Conservation (phyloP, 2,113 vertebrate species). For the Phalacrocorax brasilianus region DNA sequence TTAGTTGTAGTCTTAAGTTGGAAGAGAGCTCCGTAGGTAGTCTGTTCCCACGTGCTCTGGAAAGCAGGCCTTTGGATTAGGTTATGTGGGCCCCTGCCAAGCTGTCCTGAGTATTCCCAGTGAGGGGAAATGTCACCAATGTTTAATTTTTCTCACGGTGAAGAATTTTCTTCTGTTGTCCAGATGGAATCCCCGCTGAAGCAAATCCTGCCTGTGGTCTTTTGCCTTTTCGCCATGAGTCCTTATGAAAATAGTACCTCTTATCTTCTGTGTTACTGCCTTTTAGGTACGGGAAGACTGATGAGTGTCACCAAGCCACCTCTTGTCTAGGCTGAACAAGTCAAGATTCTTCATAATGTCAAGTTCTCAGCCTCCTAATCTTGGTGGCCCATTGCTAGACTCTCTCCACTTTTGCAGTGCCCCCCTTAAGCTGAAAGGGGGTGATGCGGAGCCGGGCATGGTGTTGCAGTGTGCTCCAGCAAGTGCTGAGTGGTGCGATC, state of each 20-base stretch:
- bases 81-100: not conserved
- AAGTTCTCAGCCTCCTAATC: not conserved
- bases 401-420: too few relatives aligned
- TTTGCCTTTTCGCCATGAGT: not conserved
- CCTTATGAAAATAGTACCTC: not conserved
- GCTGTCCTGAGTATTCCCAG: not conserved
- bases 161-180: not conserved
- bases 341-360: accelerated
- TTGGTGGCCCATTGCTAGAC: not conserved
- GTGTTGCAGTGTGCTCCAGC: too few relatives aligned
- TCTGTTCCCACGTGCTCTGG: not conserved
- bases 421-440: not conserved
- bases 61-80: not conserved
- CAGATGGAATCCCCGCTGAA: not conserved
- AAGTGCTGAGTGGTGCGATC: accelerated
- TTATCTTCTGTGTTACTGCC: accelerated
- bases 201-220: not conserved
- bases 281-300: not conserved
- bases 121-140: not conserved
- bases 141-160: not conserved
- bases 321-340: not conserved
- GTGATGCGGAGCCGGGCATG: accelerated
- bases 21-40: not conserved
- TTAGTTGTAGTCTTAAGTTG: not conserved
- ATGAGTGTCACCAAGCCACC: not conserved